Conservation (phyloP, 2,888 invertebrate species). For the Eurois occulta region DNA sequence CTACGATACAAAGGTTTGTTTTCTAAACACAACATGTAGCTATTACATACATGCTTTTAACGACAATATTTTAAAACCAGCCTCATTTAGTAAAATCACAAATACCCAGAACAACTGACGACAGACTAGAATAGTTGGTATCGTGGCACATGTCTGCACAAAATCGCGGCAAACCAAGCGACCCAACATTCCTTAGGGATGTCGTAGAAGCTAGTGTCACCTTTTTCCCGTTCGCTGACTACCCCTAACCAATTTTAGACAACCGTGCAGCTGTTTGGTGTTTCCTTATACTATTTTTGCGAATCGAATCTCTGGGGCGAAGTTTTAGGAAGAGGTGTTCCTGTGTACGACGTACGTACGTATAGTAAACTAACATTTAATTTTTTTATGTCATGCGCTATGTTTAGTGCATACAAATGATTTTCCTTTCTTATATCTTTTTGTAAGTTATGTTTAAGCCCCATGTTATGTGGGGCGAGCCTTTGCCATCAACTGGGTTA, state of each 20-base stretch:
- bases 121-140: constrained; percentile 10
- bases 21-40: background rate
- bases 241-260: background rate
- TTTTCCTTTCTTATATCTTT: background rate
- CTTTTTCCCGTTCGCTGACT: constrained; percentile 8
- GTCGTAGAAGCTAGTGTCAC: background rate
- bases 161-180: constrained; percentile 8
- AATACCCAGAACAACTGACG: constrained; percentile 1
- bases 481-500: background rate
- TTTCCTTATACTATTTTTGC: background rate
- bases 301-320: background rate
- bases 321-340: too few species aligned
- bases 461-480: background rate
- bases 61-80: background rate
- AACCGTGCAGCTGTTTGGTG: background rate
- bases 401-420: background rate
- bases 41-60: background rate
- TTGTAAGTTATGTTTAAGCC: background rate
- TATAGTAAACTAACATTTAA: background rate
- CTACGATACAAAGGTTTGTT: background rate
- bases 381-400: background rate
- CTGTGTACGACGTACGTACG: background rate
- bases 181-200: constrained; percentile 26
- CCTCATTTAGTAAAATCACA: background rate
- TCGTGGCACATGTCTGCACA: constrained; percentile 23